Percentiles rank a stretch among this genome's conserved stretches.
These are phyloP conservation scores for Caenorhabditis doughertyi DNA, from an alignment of 2,888 invertebrate species.

Conservation along the genomic window DNA sequence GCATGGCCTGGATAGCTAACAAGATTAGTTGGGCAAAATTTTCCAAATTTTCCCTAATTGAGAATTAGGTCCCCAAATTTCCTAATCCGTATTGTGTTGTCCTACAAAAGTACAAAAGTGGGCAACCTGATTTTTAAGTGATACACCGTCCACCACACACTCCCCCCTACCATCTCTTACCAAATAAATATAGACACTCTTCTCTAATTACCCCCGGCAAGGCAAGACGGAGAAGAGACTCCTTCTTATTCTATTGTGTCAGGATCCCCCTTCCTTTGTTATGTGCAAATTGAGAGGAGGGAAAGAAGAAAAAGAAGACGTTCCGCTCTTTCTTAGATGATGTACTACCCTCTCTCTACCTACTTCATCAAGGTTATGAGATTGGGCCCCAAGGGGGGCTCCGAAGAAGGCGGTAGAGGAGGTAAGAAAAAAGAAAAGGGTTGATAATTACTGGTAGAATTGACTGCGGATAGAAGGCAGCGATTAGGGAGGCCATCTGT, in stretches of 20 bases:
- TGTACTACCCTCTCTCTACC: slow-evolving; percentile 25
- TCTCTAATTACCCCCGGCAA: slow-evolving; percentile 9
- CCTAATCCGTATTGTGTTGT: too few species aligned
- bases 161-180: too few species aligned
- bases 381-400: too few species aligned
- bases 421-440: not conserved
- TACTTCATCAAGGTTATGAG: slow-evolving; percentile 46
- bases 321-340: slow-evolving; percentile 56
- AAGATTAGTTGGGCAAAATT: too few species aligned
- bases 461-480: not conserved
- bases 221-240: not conserved
- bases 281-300: slow-evolving; percentile 53
- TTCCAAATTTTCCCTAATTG: too few species aligned
- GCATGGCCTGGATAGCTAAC: too few species aligned
- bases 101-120: too few species aligned
- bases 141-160: too few species aligned
- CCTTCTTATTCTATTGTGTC: not conserved
- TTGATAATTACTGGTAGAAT: slow-evolving; percentile 37
- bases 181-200: slow-evolving; percentile 30
- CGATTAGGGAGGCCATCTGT: slow-evolving; percentile 30
- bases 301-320: slow-evolving; percentile 46
- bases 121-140: too few species aligned
- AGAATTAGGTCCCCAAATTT: too few species aligned
- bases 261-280: slow-evolving; percentile 47
- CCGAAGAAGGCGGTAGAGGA: slow-evolving; percentile 23